Base-by-base conservation (phyloP, 2,797 vertebrate genomes). In the Eremophila alpestris region DNA sequence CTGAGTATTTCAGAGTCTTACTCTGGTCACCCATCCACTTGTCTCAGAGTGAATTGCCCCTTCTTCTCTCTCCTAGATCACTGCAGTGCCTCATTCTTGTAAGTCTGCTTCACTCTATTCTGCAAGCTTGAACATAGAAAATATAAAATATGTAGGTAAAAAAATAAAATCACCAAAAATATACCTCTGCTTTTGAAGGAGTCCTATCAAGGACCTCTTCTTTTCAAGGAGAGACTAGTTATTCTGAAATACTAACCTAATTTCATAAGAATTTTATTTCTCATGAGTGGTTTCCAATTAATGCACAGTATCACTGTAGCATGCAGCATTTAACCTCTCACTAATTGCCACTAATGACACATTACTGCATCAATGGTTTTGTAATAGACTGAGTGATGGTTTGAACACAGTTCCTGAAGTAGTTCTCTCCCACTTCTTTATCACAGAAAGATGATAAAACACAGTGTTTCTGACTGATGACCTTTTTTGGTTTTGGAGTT, bases 271-370 rank as follows among this genome's bases (percentile, higher is more conserved):
- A 30, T 75, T 82, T 88, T 87, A 19, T 93, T 90, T 84, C 65
- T 92, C 62, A 16, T 68, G 52, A 91, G 16, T 45, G 20, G 34
- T 87, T 96, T 92, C 84, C 43, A 93, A 74, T 96, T 96, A 95
- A 91, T 81, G 65, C 58, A 67, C 29, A 41, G 10, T 71, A 65
- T 90, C 68, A 40, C 70, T 73, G 43, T 85, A 76, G 48, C 62
- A 62, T 76, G 55, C 63, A 85, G 65, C 62, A 79, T 91, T 96
- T 96, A 93, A 92, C 94, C 83, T 97, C 80, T 90, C 69, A n/a
- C 80, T 95, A 95, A 96, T 95, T 95, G 87, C 76, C 46, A 69
- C 71, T 96, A 94, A 95, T 76, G 88, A 64, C 62, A 81, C 45
- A 26, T 68, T 92, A 83, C 82, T 93, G 83, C 87, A 93, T 63